A percentile compares a stretch with the other conserved stretches of the same genome.
Conservation (phyloP, 2,797 vertebrate genomes). For the Microctenopoma stevenorrisi region DNA sequence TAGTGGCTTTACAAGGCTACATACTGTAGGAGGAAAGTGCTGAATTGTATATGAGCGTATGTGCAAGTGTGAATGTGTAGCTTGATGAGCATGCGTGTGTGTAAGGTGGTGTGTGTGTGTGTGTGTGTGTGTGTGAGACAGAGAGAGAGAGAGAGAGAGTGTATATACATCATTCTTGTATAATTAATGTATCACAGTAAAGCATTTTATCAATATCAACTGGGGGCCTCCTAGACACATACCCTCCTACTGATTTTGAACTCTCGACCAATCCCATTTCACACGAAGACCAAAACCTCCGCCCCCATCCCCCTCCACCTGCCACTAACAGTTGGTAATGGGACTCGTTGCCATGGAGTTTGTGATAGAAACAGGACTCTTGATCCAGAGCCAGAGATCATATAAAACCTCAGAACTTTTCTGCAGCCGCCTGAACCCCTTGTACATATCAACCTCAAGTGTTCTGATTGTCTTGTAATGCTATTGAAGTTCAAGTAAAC, state of each 20-base stretch:
- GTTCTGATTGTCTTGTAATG: slow-evolving; percentile 85
- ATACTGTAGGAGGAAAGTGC: slow-evolving; percentile 73
- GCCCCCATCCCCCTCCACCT: slow-evolving; percentile 15
- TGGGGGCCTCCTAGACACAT: slow-evolving; percentile 62
- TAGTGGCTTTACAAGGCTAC: slow-evolving; percentile 77
- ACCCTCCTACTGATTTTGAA: slow-evolving; percentile 69
- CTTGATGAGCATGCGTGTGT: slow-evolving; percentile 66
- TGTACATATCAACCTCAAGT: slow-evolving; percentile 82
- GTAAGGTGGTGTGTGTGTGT: slow-evolving; percentile 21
- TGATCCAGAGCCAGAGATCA: slow-evolving; percentile 75
- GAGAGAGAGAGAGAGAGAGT: slow-evolving; percentile 38
- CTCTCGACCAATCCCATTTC: slow-evolving; percentile 70
- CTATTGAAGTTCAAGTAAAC: slow-evolving; percentile 85
- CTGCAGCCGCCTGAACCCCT: slow-evolving; percentile 68
- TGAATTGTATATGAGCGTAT: slow-evolving; percentile 41
- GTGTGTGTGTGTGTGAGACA: slow-evolving; percentile 4
- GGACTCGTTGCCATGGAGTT: slow-evolving; percentile 65
- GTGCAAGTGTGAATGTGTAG: slow-evolving; percentile 29
- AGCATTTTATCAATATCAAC: slow-evolving; percentile 78
- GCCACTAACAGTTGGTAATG: slow-evolving; percentile 65
- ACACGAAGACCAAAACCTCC: slow-evolving; percentile 72
- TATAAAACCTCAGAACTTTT: slow-evolving; percentile 79
- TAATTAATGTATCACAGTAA: slow-evolving; percentile 81
- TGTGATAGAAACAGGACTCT: slow-evolving; percentile 68
- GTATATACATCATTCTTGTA: slow-evolving; percentile 81